phyloP scores from a whole-genome alignment of 2,113 vertebrate genomes.

The Ahaetulla prasina region DNA sequence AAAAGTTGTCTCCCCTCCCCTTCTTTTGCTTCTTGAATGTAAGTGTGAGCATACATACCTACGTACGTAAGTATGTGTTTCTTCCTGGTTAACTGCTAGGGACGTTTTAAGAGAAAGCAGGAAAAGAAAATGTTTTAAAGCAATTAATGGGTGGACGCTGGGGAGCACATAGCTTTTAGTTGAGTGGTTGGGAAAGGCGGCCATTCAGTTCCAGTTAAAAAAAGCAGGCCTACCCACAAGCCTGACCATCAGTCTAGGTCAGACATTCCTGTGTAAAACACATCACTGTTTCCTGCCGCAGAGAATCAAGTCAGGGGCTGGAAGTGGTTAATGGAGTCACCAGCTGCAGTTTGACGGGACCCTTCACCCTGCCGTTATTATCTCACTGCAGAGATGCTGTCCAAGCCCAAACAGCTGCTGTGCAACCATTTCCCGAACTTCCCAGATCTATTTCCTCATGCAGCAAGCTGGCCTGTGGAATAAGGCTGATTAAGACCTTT shows the following conservation, averaged over 20 bases:
- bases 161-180: not conserved
- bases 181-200: not conserved
- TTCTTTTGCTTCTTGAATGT: not conserved
- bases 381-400: not conserved
- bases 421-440: not conserved
- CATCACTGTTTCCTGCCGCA: not conserved
- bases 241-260: not conserved
- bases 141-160: not conserved
- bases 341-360: not conserved
- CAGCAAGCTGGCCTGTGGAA: not conserved
- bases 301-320: not conserved
- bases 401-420: not conserved
- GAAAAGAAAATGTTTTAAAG: not conserved
- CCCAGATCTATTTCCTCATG: not conserved
- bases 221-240: not conserved
- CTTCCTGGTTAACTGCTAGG: not conserved
- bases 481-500: not conserved
- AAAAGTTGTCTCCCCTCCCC: not conserved
- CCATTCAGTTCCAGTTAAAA: not conserved
- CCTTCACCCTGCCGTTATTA: not conserved
- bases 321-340: slow-evolving; percentile 7
- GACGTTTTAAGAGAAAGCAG: not conserved
- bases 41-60: not conserved
- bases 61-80: not conserved
- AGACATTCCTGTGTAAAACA: not conserved